Conservation (phyloP, 2,113 vertebrate species). For the Jaculus jaculus region DNA sequence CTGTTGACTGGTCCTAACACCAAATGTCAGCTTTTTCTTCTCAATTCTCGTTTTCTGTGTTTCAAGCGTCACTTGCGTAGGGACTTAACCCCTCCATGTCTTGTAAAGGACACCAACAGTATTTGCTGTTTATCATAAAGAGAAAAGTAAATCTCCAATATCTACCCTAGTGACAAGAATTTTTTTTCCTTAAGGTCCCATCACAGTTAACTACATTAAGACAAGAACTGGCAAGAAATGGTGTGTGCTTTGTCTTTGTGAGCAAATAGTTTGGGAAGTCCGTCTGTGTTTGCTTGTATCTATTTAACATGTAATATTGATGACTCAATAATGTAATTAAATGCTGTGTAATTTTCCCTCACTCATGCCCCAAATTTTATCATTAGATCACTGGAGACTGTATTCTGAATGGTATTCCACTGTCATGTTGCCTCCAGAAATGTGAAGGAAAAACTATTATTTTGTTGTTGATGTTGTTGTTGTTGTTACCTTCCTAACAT, state of each 20-base stretch:
- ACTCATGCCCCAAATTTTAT: neutral
- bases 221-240: neutral
- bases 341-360: neutral
- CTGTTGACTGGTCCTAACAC: neutral
- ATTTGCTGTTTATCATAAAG: neutral
- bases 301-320: neutral
- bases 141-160: neutral
- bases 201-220: neutral
- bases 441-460: neutral
- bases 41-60: neutral
- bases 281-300: neutral
- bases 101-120: neutral
- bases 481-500: neutral
- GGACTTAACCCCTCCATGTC: neutral
- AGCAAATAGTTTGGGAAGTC: neutral
- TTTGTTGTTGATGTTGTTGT: too few species aligned
- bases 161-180: neutral
- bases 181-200: neutral
- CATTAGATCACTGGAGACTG: neutral
- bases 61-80: neutral
- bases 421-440: neutral
- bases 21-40: conserved; percentile 19
- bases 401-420: neutral
- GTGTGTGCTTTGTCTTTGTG: neutral
- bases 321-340: neutral